Evolutionary conservation across 2,888 invertebrate genomes (phyloP), one percentile per base, ranked within the genome.

Genomic region (Aspidapion aeneum): DNA sequence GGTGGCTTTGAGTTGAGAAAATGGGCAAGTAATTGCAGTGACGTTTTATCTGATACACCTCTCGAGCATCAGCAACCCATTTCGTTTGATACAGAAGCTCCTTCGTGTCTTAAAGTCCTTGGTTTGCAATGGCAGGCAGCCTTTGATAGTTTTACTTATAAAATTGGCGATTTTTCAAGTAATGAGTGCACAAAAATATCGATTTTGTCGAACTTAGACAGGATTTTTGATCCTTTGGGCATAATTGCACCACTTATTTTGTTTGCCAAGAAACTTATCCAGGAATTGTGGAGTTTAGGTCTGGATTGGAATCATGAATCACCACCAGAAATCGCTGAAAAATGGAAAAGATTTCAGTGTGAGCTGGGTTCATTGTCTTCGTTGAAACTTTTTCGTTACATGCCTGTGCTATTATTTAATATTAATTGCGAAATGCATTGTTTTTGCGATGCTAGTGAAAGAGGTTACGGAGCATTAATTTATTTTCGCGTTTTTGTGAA

Each of bases 71-170:
- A n/a, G n/a, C n/a, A n/a, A n/a, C n/a, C n/a, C n/a, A n/a, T n/a
- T n/a, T n/a, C n/a, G n/a, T n/a, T n/a, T n/a, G n/a, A n/a, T n/a
- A n/a, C n/a, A n/a, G n/a, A n/a, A n/a, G n/a, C n/a, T n/a, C n/a
- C n/a, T n/a, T n/a, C n/a, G n/a, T n/a, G n/a, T n/a, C n/a, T n/a
- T n/a, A n/a, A n/a, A n/a, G n/a, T n/a, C n/a, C n/a, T n/a, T n/a
- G n/a, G n/a, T n/a, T n/a, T n/a, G n/a, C 3, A 52, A n/a, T n/a
- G n/a, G 19, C n/a, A 9, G n/a, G 52, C 52, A 9, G 17, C 52
- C 3, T 52, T 52, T n/a, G 52, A 52, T 52, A 52, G 52, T 52
- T 52, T 52, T 52, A 52, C 52, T 52, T 52, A 18, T n/a, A 52
- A 52, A 52, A 52, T 52, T 52, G 5, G 52, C 19, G 19, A 52